Conservation (phyloP, 2,113 vertebrate species). For the Manacus vitellinus region DNA sequence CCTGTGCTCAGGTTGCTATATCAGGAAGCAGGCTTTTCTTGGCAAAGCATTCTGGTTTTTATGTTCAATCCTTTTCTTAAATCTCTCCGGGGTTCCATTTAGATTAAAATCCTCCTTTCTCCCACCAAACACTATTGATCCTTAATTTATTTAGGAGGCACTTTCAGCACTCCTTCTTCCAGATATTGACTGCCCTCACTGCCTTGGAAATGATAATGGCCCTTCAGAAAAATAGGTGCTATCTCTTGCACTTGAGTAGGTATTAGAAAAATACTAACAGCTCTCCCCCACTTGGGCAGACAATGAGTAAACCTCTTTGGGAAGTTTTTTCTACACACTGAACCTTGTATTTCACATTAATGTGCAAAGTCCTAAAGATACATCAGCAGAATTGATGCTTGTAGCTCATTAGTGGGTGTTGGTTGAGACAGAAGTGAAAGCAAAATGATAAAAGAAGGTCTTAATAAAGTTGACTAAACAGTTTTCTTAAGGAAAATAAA, state of each 20-base stretch:
- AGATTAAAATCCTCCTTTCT: conserved; percentile 48
- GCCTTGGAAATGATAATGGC: conserved; percentile 38
- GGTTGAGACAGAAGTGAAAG: background rate
- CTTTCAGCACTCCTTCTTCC: conserved; percentile 42
- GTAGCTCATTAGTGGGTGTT: background rate
- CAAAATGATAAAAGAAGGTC: background rate
- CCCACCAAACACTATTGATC: conserved; percentile 49
- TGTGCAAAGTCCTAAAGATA: background rate
- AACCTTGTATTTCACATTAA: background rate
- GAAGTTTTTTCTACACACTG: background rate
- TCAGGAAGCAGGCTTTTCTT: background rate
- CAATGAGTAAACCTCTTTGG: conserved; percentile 3
- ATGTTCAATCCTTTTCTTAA: background rate
- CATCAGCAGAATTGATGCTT: background rate
- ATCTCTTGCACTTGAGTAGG: background rate
- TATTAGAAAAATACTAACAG: conserved; percentile 23
- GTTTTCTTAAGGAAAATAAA: background rate
- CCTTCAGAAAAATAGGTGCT: conserved; percentile 33
- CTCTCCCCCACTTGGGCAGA: background rate
- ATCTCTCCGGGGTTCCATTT: conserved; percentile 7
- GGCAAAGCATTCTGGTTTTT: background rate
- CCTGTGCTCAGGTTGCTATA: background rate
- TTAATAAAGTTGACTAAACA: background rate
- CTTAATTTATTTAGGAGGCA: conserved; percentile 62
- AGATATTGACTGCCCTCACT: conserved; percentile 37